These are phyloP conservation scores for Rousettus leschenaultii DNA, from an alignment of 2,113 vertebrate species.

Conservation along the genomic window DNA sequence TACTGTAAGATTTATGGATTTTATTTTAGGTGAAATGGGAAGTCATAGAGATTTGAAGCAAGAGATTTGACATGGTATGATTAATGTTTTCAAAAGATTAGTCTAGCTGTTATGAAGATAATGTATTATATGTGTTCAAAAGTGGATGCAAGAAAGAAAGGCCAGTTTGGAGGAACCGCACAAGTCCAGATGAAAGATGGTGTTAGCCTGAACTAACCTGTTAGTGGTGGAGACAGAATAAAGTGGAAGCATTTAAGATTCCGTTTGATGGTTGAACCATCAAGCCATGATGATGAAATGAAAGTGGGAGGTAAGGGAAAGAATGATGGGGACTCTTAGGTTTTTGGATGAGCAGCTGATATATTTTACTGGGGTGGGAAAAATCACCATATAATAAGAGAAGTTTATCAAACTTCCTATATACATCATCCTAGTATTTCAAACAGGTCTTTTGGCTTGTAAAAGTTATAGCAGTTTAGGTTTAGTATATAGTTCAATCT, in stretches of 20 bases:
- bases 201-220: not conserved
- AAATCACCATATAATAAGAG: not conserved
- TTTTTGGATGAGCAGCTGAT: not conserved
- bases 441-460: not conserved
- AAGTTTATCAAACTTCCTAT: not conserved
- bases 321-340: no score
- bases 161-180: not conserved
- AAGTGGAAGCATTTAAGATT: not conserved
- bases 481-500: not conserved
- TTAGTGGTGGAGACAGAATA: not conserved
- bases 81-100: not conserved
- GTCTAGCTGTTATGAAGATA: not conserved
- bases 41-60: not conserved
- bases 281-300: not conserved
- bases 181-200: not conserved
- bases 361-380: not conserved
- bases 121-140: not conserved
- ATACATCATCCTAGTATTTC: not conserved
- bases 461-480: not conserved
- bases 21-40: not conserved
- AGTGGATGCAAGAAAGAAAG: not conserved
- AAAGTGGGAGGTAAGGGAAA: not conserved
- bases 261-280: not conserved
- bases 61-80: not conserved
- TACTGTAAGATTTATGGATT: not conserved